Conservation (phyloP, 2,888 invertebrate species). For the Archips xylosteana region DNA sequence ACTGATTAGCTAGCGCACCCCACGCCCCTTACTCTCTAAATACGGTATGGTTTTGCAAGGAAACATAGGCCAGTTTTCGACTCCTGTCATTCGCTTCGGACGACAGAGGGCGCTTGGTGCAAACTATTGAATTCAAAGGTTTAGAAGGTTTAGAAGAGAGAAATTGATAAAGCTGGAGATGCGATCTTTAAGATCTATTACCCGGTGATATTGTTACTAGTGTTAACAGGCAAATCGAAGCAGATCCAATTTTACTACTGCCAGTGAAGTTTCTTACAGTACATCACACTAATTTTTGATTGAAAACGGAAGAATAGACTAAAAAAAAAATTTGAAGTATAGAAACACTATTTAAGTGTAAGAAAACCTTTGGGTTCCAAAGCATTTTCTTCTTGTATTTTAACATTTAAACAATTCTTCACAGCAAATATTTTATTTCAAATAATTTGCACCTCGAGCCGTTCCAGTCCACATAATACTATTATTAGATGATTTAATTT, state of each 20-base stretch:
- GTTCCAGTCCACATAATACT: constrained; percentile 31
- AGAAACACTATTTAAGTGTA: too few relatives aligned
- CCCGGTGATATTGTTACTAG: too few relatives aligned
- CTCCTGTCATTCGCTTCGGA: constrained; percentile 18
- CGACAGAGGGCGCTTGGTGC: constrained; percentile 22
- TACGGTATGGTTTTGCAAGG: constrained; percentile 18
- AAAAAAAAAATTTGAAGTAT: too few relatives aligned
- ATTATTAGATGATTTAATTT: constrained; percentile 60
- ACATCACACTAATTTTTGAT: too few relatives aligned
- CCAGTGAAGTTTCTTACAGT: too few relatives aligned
- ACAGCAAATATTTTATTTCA: background rate
- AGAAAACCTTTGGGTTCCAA: too few relatives aligned
- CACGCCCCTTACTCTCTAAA: background rate
- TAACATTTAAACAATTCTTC: background rate
- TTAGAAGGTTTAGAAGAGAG: too few relatives aligned
- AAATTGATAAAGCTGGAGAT: background rate
- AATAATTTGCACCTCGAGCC: constrained; percentile 1
- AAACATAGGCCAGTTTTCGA: constrained; percentile 36
- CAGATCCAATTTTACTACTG: too few relatives aligned
- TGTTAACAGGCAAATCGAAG: too few relatives aligned
- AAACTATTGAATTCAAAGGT: background rate
- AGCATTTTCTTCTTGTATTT: background rate
- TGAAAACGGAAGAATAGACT: too few relatives aligned
- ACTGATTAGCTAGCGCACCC: background rate
- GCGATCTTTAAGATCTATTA: too few relatives aligned